Evolutionary conservation across 2,888 invertebrate species (phyloP), one percentile per base, ranked within the genome.

Genomic region (Patella ulyssiponensis): DNA sequence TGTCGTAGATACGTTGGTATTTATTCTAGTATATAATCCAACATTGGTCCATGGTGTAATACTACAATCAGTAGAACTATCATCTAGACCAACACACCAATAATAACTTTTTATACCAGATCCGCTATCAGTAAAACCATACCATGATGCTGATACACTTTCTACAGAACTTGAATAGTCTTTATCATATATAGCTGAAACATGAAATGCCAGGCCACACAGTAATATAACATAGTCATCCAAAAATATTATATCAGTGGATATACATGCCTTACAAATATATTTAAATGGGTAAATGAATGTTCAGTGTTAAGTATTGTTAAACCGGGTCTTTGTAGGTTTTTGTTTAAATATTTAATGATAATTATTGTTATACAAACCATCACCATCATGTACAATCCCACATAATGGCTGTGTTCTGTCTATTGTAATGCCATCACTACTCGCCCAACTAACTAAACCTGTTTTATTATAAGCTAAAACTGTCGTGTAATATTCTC

Each of bases 401-500:
- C 79, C 79, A 69, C 58, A n/a, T 9, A 4, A 23, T 14, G 79
- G 79, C 12, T 52, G 52, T 53, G 54, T 54, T 2, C 33, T n/a
- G 64, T 79, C 79, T 71, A 79, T 54, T 12, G 71, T 56, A 54
- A 79, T 76, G 54, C 79, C 79, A 54, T 79, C 79, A 15, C 76
- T 76, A 12, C 69, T 69, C 7, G 44, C 74, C 71, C 71, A 76
- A 15, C 74, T 27, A 23, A 79, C 27, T 3, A 79, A 51, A n/a
- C 74, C 76, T 9, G 74, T 71, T 44, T 54, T 51, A 9, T 73
- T 76, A 27, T 54, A 20, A 14, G 71, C 76, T 53, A 73, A 15
- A 17, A 79, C 74, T 3, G 69, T 76, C 54, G 56, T 79, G 74
- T 79, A 79, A 74, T 64, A 64, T 20, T 64, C n/a, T 7, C 20